phyloP scores from a whole-genome alignment of 2,797 vertebrate genomes.

The Neomorphus geoffroyi region DNA sequence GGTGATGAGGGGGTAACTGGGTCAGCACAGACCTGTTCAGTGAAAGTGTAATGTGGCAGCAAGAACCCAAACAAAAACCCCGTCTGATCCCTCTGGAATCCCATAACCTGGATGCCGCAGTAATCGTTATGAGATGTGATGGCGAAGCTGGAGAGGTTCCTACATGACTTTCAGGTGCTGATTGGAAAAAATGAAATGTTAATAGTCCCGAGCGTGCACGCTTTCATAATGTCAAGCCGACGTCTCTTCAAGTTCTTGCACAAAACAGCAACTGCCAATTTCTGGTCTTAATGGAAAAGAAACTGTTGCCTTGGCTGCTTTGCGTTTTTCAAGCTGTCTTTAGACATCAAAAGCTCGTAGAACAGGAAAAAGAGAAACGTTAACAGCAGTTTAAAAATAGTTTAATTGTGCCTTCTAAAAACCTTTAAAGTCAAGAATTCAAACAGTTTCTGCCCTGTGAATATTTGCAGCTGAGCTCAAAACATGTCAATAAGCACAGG shows the following conservation, averaged over 20 bases:
- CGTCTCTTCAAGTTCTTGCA: neutral
- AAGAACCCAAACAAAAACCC: accelerated
- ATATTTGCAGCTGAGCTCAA: constrained; percentile 18
- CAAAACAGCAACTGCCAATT: neutral
- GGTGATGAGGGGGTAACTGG: accelerated
- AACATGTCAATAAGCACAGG: neutral
- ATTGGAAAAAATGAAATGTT: neutral
- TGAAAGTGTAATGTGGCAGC: neutral
- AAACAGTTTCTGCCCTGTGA: constrained; percentile 17
- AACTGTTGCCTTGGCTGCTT: neutral
- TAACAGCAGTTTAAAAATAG: constrained; percentile 34
- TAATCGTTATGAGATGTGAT: accelerated
- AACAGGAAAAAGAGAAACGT: constrained; percentile 32
- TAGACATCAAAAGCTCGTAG: neutral
- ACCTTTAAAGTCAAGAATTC: neutral
- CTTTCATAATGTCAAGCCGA: neutral
- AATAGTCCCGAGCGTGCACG: no score
- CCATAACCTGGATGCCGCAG: neutral
- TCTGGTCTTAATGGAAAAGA: constrained; percentile 11
- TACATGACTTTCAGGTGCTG: neutral
- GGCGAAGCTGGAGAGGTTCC: neutral
- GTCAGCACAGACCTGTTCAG: neutral
- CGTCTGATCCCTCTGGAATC: neutral
- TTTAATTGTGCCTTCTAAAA: neutral
- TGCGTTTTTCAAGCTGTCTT: neutral